Conservation (phyloP, 2,888 invertebrate genomes). For the Platycheirus albimanus region DNA sequence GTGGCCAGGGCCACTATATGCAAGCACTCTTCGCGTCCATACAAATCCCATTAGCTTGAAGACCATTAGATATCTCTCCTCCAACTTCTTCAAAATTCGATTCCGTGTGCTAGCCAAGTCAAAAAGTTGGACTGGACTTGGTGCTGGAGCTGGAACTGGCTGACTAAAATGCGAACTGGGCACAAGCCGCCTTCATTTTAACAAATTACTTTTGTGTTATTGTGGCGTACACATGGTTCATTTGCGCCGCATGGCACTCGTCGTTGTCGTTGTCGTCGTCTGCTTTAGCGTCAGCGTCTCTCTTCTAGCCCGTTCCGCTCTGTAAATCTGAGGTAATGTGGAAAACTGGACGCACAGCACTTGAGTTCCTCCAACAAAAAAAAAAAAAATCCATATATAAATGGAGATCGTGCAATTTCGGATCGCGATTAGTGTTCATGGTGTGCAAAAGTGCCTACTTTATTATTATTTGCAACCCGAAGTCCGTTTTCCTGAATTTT, state of each 20-base stretch:
- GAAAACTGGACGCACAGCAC: slow-evolving; percentile 56
- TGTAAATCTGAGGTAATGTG: slow-evolving; percentile 66
- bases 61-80: slow-evolving; percentile 33
- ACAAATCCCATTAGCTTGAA: slow-evolving; percentile 61
- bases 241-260: slow-evolving; percentile 63
- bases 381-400: slow-evolving; percentile 27
- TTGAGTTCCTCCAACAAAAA: not conserved
- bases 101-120: slow-evolving; percentile 26
- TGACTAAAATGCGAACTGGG: slow-evolving; percentile 41
- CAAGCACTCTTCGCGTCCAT: not conserved
- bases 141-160: slow-evolving; percentile 11
- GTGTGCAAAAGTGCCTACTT: slow-evolving; percentile 69
- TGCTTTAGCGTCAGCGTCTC: too few relatives aligned
- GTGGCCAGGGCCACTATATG: not conserved
- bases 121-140: not conserved
- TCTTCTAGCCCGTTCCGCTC: slow-evolving; percentile 59
- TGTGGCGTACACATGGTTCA: slow-evolving; percentile 72
- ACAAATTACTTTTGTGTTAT: slow-evolving; percentile 73
- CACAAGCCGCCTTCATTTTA: slow-evolving; percentile 72
- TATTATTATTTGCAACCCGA: slow-evolving; percentile 57
- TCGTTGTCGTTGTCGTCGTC: slow-evolving; percentile 27
- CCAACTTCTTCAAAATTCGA: slow-evolving; percentile 52
- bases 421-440: slow-evolving; percentile 71
- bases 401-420: slow-evolving; percentile 66
- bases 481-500: slow-evolving; percentile 59